phyloP scores from a whole-genome alignment of 2,888 invertebrate species.

The Conchocele bisecta region DNA sequence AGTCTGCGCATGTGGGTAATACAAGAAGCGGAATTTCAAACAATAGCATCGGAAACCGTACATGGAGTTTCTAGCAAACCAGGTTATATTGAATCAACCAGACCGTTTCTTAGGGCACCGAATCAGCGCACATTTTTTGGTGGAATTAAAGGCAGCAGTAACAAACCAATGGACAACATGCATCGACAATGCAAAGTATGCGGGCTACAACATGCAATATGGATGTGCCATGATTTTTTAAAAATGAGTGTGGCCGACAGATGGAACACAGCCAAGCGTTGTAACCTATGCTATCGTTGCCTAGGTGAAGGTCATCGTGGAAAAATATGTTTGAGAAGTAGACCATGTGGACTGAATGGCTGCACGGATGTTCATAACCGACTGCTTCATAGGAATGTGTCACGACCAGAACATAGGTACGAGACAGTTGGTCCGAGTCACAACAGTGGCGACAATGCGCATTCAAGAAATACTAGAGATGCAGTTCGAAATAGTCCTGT shows the following conservation, averaged over 20 bases:
- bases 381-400: conserved; percentile 28
- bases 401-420: too few species aligned
- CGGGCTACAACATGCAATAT: neutral
- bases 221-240: conserved; percentile 17
- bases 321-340: conserved; percentile 1
- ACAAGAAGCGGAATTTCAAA: conserved; percentile 16
- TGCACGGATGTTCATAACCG: conserved; percentile 21
- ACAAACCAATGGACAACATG: too few species aligned
- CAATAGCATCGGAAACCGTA: conserved; percentile 21
- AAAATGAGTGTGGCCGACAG: neutral
- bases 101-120: neutral
- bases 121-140: conserved; percentile 6
- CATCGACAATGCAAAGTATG: too few species aligned
- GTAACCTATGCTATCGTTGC: conserved; percentile 26
- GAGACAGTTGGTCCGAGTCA: too few species aligned
- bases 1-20: conserved; percentile 9
- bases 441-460: too few species aligned
- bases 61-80: conserved; percentile 3
- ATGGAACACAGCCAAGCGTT: conserved; percentile 28
- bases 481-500: too few species aligned
- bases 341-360: conserved; percentile 10
- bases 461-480: too few species aligned
- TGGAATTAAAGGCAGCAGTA: neutral
- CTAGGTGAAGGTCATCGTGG: conserved; percentile 21
- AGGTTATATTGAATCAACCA: neutral